Conservation (phyloP, 2,797 vertebrate species). For the Hypotaenidia okinawae region DNA sequence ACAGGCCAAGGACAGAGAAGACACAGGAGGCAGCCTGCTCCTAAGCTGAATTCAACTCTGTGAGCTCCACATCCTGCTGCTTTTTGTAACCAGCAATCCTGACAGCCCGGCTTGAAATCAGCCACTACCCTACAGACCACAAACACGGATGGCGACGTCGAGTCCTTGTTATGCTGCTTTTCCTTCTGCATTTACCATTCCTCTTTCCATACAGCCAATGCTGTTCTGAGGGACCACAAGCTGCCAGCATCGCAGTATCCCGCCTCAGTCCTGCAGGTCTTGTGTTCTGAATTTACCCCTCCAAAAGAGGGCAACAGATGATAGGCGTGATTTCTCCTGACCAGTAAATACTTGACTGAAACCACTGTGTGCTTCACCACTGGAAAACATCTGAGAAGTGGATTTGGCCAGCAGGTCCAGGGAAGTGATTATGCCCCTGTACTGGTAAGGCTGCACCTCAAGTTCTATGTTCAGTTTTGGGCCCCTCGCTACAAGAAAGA, state of each 20-base stretch:
- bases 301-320: not conserved
- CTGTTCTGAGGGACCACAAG: not conserved
- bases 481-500: too few relatives aligned
- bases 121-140: not conserved
- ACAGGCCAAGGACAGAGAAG: not conserved
- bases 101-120: not conserved
- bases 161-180: not conserved
- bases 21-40: not conserved
- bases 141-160: not conserved
- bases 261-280: not conserved
- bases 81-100: not conserved
- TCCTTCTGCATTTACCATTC: not conserved
- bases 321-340: not conserved
- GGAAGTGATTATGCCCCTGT: too few relatives aligned
- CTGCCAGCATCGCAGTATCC: not conserved
- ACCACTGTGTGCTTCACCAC: not conserved
- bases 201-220: not conserved
- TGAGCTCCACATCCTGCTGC: not conserved
- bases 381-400: not conserved
- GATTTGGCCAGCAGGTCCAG: too few relatives aligned
- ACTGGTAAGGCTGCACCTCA: too few relatives aligned
- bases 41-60: not conserved
- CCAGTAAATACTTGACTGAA: not conserved
- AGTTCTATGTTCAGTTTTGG: too few relatives aligned
- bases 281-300: not conserved